These are phyloP conservation scores for Trididemnum nubilum DNA, from an alignment of 23 tunicate genomes.

Conservation along the genomic window DNA sequence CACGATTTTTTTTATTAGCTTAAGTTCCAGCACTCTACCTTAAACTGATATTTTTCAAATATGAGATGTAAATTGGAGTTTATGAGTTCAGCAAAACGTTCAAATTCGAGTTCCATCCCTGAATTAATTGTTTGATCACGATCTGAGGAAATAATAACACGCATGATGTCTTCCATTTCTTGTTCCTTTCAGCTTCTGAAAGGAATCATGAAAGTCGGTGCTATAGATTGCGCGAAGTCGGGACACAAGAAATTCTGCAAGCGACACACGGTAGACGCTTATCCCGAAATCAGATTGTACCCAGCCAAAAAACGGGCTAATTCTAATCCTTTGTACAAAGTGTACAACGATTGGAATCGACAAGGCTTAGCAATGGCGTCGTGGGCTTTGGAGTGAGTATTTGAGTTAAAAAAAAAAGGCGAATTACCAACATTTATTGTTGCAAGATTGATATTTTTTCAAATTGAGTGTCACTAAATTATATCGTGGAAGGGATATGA, in stretches of 20 bases:
- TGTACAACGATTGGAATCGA: constrained; percentile 71
- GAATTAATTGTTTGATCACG: too few species aligned
- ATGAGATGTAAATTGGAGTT: too few species aligned
- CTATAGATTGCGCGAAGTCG: constrained; percentile 78
- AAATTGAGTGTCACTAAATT: neutral
- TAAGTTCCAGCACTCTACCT: too few species aligned
- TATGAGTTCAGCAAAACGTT: too few species aligned
- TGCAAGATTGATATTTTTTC: neutral
- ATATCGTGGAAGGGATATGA: too few species aligned
- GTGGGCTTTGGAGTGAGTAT: constrained; percentile 91
- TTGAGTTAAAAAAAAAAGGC: too few species aligned
- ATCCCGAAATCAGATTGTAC: constrained; percentile 81
- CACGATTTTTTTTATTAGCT: too few species aligned
- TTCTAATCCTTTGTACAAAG: constrained; percentile 70
- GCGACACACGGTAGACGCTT: constrained; percentile 62
- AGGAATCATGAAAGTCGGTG: constrained; percentile 80
- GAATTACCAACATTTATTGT: neutral
- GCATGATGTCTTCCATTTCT: too few species aligned
- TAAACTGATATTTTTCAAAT: too few species aligned
- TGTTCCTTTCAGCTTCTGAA: constrained; percentile 60
- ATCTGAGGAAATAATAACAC: too few species aligned
- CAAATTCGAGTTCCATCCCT: too few species aligned
- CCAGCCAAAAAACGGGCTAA: constrained; percentile 64
- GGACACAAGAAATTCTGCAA: constrained; percentile 55
- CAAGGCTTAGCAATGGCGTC: constrained; percentile 55